Base-by-base conservation (phyloP, 2,888 invertebrate species). In the Mythimna pallens region DNA sequence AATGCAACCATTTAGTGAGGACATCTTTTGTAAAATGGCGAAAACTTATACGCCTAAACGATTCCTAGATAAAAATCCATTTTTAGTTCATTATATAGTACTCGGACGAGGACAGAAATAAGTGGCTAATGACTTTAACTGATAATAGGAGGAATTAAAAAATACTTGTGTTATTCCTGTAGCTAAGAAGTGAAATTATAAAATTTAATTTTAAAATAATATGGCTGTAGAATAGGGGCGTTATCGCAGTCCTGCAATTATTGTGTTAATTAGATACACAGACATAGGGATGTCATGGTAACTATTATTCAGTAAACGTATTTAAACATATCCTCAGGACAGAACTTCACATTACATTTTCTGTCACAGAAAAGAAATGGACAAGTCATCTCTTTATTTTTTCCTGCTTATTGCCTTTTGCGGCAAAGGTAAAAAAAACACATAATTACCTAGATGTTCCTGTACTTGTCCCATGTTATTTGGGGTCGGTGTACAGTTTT, bases 161-260 rank as follows among this genome's bases (percentile, higher is more conserved):
- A 47, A 70, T 70, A 66, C 17, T 43, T 50, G 43, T 52, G 34
- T 58, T 22, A 68, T 74, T 69, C 76, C 12, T 78, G 34, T 66
- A 47, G 5, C 47, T 17, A 59, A 25, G 30, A 30, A 69, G 40
- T 3, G 3, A 57, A 66, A 63, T 40, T 2, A 61, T 57, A 9
- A 20, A 36, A 25, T 1, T 25, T 25, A 25, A 25, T 25, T 25
- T 25, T 25, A 25, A 68, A 62, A 17, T 40, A 54, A 58, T 63
- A 88, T 87, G 77, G 76, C 55, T 70, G 82, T 83, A 76, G 82
- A 87, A 89, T 84, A 74, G 78, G 80, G 78, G 64, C 55, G 71
- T 87, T 90, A 90, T 91, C 90, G 59, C 65, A 61, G 68, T 43
- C 12, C 43, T 67, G 68, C 78, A 86, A 86, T 87, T 86, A 82